Evolutionary conservation across 2,797 vertebrate species (phyloP).

Genomic region (Sebastes kiyomatsui): DNA sequence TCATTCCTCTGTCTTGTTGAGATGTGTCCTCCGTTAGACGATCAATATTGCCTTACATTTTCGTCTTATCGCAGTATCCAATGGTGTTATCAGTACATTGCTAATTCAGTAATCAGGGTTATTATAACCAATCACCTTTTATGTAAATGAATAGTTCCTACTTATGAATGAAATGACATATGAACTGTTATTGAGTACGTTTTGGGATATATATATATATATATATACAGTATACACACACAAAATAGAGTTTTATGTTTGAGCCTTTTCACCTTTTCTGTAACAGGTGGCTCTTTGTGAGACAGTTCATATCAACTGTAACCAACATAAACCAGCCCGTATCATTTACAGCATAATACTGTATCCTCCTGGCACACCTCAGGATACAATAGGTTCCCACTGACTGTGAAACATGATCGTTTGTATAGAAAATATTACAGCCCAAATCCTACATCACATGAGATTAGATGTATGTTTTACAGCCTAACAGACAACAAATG

Average conservation of each 20-base stretch:
- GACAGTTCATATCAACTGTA: not conserved
- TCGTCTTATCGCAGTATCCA: not conserved
- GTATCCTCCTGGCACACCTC: not conserved
- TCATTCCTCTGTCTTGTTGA: not conserved
- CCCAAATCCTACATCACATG: not conserved
- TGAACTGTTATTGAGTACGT: no score
- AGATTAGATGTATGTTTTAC: not conserved
- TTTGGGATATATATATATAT: no score
- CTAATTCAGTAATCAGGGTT: no score
- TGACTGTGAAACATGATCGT: conserved; percentile 9
- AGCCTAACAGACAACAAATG: not conserved
- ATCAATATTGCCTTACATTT: not conserved
- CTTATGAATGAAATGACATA: no score
- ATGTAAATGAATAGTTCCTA: no score
- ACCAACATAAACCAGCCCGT: conserved; percentile 20
- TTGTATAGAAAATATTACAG: not conserved
- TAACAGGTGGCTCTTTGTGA: not conserved
- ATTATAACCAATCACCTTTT: no score
- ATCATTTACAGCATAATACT: conserved; percentile 28
- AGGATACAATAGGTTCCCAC: conserved; percentile 10
- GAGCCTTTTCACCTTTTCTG: not conserved
- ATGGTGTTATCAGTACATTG: no score
- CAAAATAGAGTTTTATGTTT: not conserved
- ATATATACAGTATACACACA: not conserved
- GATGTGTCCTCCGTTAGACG: not conserved